These are phyloP conservation scores for Rhinolophus sinicus DNA, from an alignment of 2,113 vertebrate genomes.

Conservation along the genomic window DNA sequence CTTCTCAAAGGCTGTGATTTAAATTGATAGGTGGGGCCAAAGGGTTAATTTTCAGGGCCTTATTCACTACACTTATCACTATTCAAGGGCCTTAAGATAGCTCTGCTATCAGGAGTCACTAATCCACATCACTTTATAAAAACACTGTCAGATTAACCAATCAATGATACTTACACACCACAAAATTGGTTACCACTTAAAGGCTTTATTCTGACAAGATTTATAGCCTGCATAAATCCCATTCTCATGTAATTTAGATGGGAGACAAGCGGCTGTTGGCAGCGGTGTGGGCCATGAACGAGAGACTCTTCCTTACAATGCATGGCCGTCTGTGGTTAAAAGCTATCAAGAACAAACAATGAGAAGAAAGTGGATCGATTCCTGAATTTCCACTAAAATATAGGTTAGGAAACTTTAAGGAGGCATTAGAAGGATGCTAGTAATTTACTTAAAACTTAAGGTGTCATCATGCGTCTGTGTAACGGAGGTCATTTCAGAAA, in stretches of 20 bases:
- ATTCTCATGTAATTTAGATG: conserved; percentile 71
- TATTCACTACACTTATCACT: conserved; percentile 34
- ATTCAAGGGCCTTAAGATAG: conserved; percentile 55
- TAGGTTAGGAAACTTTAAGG: neutral
- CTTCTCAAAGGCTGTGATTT: conserved; percentile 72
- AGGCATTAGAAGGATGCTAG: neutral
- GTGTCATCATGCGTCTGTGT: neutral
- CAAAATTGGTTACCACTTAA: conserved; percentile 80
- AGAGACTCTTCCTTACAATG: neutral
- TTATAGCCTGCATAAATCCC: conserved; percentile 72
- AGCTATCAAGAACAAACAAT: neutral
- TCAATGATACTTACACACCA: conserved; percentile 82
- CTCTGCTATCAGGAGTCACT: conserved; percentile 63
- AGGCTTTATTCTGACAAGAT: conserved; percentile 77
- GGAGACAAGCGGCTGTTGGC: conserved; percentile 41
- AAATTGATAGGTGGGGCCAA: conserved; percentile 64
- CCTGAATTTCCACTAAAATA: neutral
- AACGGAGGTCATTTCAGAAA: neutral
- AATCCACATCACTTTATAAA: conserved; percentile 81
- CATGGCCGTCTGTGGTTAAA: neutral
- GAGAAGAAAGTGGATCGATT: neutral
- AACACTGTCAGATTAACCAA: conserved; percentile 81
- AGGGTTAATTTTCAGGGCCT: conserved; percentile 79
- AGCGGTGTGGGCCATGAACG: conserved; percentile 9
- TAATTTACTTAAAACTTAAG: neutral